Evolutionary conservation across 1,140 invertebrate species (phyloP), one percentile per base, ranked within the genome.

Genomic region (Hyles euphorbiae): DNA sequence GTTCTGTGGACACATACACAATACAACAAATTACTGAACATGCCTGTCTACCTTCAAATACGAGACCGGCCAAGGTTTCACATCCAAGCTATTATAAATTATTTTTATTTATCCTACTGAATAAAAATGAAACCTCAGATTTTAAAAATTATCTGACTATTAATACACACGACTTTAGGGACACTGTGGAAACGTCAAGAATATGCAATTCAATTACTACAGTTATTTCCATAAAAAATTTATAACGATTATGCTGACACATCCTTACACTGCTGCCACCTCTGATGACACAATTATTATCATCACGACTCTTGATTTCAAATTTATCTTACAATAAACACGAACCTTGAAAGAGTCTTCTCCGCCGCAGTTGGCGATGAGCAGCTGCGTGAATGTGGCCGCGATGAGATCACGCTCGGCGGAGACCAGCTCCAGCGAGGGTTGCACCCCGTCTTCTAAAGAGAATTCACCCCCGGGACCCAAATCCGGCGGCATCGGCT

Each of bases 311-410:
- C 2, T 5, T 2, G 8, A 40, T 8, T 1, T 8, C 36, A 5
- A 5, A 40, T 5, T 8, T 1, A 1, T 5, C n/a, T 48, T 48
- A 22, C 5, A 11, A 53, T 3, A 10, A 36, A 33, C 9, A 5
- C 11, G 34, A 47, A 87, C 87, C 81, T 97, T 96, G 77, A 98
- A 98, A 34, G 96, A 97, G 90, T 98, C 97, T 33, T 96, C 97
- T 5, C 97, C 97, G 52, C 97, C 97, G 76, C 98, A 98, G 90
- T 98, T 98, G 89, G 97, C 97, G n/a, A 98, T 85, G 47, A 98
- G 91, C 83, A 97, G 97, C 74, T 97, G 94, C 1, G 96, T 96
- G 84, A 98, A 98, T 5, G 96, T 96, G 47, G 97, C 97, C 3
- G 96, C 96, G 61, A 98, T 96, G 22, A 98, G 94, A 87, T 97